Evolutionary conservation across 2,797 vertebrate species (phyloP).

Genomic region (Danio kyathit): DNA sequence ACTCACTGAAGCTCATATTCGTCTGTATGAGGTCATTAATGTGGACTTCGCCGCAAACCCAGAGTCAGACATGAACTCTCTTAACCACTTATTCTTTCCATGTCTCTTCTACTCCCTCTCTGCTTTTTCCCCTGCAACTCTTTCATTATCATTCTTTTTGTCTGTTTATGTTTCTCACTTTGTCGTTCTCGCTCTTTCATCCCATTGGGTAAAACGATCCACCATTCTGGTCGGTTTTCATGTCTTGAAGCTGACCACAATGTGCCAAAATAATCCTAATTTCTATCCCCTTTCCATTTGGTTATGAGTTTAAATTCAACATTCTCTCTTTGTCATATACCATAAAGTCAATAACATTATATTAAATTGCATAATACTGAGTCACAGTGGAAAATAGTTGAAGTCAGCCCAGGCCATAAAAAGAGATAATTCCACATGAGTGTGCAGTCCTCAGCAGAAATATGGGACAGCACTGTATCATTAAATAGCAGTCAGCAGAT

Average conservation of each 20-base stretch:
- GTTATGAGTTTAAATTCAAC: background rate
- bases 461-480: constrained; percentile 44
- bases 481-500: constrained; percentile 50
- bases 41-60: constrained; percentile 17
- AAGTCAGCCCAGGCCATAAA: constrained; percentile 40
- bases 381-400: constrained; percentile 48
- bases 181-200: background rate
- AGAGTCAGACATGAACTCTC: constrained; percentile 9
- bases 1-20: background rate
- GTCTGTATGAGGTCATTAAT: constrained; percentile 28
- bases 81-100: constrained; percentile 5
- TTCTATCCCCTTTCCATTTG: constrained; percentile 12
- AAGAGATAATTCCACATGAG: constrained; percentile 29
- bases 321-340: constrained; percentile 12
- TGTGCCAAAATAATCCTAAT: constrained; percentile 8
- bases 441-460: constrained; percentile 55
- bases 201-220: background rate
- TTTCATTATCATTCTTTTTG: background rate
- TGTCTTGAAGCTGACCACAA: background rate
- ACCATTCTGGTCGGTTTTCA: constrained; percentile 1
- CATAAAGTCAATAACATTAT: constrained; percentile 39
- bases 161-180: background rate
- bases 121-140: background rate
- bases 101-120: background rate
- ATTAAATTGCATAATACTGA: constrained; percentile 47